Evolutionary conservation across 2,888 invertebrate species (phyloP).

Genomic region (Parnassius mnemosyne): DNA sequence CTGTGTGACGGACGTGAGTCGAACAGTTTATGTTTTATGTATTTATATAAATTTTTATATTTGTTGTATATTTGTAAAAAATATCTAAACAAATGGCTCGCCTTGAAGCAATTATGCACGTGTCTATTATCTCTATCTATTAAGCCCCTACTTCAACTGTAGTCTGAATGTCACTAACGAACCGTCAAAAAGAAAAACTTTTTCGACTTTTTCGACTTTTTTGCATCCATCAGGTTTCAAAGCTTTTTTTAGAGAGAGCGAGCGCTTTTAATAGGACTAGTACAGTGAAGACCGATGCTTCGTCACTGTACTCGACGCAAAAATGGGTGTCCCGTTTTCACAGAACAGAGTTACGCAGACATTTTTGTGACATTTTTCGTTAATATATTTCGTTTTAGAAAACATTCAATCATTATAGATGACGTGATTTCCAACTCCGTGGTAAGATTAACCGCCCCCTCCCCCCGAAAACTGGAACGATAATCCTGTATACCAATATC

Average conservation of each 20-base stretch:
- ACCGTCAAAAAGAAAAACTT: conserved; percentile 34
- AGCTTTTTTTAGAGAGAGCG: conserved; percentile 36
- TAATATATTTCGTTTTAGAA: too few species aligned
- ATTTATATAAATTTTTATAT: too few species aligned
- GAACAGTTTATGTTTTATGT: too few species aligned
- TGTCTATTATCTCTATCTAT: conserved; percentile 10
- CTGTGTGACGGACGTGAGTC: too few species aligned
- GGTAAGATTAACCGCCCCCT: too few species aligned
- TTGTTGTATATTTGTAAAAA: too few species aligned
- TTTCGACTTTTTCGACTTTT: conserved; percentile 29
- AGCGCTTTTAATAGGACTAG: conserved; percentile 37
- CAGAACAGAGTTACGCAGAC: conserved; percentile 2
- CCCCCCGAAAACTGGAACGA: too few species aligned
- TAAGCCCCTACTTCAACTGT: conserved; percentile 34
- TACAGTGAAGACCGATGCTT: conserved; percentile 29
- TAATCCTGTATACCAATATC: too few species aligned
- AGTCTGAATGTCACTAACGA: conserved; percentile 27
- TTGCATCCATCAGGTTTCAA: conserved; percentile 38
- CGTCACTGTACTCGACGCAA: conserved; percentile 13
- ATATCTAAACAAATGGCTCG: too few species aligned
- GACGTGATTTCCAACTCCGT: too few species aligned
- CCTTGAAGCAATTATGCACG: neutral
- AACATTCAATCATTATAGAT: too few species aligned
- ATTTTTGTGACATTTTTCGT: conserved; percentile 1
- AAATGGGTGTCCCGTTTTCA: conserved; percentile 3